A percentile compares a stretch with the other conserved stretches of the same genome.
Evolutionary conservation across 2,888 invertebrate genomes (phyloP).

Genomic region (Phrixothrix hirtus): DNA sequence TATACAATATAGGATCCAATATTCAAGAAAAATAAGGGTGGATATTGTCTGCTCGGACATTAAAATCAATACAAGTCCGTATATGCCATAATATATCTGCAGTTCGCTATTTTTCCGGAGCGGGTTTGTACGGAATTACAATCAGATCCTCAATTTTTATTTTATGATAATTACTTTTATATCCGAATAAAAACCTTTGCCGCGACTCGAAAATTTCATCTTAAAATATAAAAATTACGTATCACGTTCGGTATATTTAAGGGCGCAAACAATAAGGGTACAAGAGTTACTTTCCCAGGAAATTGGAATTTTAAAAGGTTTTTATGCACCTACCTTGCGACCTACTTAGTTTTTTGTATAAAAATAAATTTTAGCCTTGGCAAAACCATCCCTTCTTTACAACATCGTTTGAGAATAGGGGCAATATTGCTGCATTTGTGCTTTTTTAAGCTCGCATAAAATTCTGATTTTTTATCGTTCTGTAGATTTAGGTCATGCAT

Average conservation of each 20-base stretch:
- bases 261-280: constrained; percentile 21
- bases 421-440: constrained; percentile 17
- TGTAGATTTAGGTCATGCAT: constrained; percentile 18
- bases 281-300: constrained; percentile 43
- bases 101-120: constrained; percentile 53
- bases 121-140: constrained; percentile 36
- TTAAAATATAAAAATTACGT: not conserved
- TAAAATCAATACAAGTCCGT: constrained; percentile 57
- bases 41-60: constrained; percentile 50
- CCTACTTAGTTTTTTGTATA: constrained; percentile 45
- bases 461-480: constrained; percentile 19
- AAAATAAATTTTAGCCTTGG: constrained; percentile 42
- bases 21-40: constrained; percentile 49
- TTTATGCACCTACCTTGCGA: constrained; percentile 43
- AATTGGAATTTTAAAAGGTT: constrained; percentile 42
- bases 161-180: constrained; percentile 25
- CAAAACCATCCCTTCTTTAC: constrained; percentile 37
- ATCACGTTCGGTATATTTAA: not conserved
- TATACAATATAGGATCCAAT: constrained; percentile 48
- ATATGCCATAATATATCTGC: constrained; percentile 57
- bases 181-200: constrained; percentile 5
- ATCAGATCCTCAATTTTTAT: constrained; percentile 28
- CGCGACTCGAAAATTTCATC: not conserved
- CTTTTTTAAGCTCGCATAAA: constrained; percentile 16
- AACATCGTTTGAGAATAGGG: constrained; percentile 15